These are phyloP conservation scores for Pachyramphus minor DNA, from an alignment of 2,113 vertebrate genomes.

Conservation along the genomic window DNA sequence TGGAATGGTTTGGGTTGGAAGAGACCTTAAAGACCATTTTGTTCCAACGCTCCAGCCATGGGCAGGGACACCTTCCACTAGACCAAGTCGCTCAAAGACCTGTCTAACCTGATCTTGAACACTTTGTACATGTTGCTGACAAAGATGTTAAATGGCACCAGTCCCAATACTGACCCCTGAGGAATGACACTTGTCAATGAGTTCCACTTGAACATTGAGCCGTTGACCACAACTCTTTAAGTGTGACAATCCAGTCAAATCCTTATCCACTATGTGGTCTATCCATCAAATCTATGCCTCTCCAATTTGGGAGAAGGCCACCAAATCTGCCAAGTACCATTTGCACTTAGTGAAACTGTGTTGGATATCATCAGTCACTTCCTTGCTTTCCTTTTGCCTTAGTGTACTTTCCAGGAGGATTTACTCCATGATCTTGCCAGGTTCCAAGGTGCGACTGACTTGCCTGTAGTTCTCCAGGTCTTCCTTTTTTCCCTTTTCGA, in stretches of 20 bases:
- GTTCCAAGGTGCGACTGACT: fast-evolving
- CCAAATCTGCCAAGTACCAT: background rate
- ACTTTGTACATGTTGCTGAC: background rate
- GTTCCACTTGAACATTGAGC: background rate
- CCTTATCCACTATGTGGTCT: background rate
- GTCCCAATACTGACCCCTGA: background rate
- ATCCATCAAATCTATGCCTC: background rate
- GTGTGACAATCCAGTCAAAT: background rate
- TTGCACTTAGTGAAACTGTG: background rate
- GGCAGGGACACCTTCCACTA: background rate
- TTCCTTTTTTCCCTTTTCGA: background rate
- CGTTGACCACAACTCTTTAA: background rate
- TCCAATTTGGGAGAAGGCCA: background rate
- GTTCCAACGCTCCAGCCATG: background rate
- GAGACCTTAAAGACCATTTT: background rate
- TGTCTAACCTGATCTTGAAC: background rate
- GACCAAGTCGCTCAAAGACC: background rate
- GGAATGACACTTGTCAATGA: background rate
- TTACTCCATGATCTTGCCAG: background rate
- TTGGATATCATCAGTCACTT: background rate
- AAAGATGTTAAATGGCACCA: background rate
- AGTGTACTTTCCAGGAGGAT: background rate
- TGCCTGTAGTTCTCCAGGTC: background rate
- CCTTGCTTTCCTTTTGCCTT: background rate
- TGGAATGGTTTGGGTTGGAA: background rate